A percentile compares a stretch with the other conserved stretches of the same genome.
phyloP scores from a whole-genome alignment of 2,113 vertebrate genomes.

The Oryzias celebensis region DNA sequence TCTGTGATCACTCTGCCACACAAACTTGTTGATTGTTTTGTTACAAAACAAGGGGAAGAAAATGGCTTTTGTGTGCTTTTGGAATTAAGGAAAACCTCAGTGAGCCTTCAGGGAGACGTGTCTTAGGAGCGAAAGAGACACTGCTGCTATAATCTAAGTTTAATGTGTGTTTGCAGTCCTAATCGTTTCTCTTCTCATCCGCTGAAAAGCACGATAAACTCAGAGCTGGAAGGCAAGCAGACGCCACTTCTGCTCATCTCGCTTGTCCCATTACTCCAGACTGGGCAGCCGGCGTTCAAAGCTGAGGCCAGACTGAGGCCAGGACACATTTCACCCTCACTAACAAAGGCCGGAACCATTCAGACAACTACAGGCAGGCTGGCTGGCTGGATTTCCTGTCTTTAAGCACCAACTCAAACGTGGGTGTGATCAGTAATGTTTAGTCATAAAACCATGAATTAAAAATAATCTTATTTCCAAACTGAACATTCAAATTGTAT shows the following conservation, averaged over 20 bases:
- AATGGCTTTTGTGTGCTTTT: slow-evolving; percentile 55
- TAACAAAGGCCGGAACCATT: slow-evolving; percentile 25
- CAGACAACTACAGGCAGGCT: neutral
- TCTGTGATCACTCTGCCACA: slow-evolving; percentile 47
- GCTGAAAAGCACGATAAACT: slow-evolving; percentile 47
- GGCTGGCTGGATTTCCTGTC: too few species aligned
- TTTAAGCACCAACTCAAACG: too few species aligned
- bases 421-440: neutral
- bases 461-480: too few species aligned
- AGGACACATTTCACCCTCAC: slow-evolving; percentile 24
- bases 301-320: slow-evolving; percentile 37
- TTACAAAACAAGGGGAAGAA: slow-evolving; percentile 36
- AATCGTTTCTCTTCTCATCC: slow-evolving; percentile 45
- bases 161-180: slow-evolving; percentile 53
- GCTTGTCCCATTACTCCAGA: slow-evolving; percentile 42
- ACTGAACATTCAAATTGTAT: too few species aligned
- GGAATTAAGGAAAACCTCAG: slow-evolving; percentile 54
- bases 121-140: slow-evolving; percentile 33
- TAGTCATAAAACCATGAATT: neutral
- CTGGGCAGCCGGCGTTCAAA: slow-evolving; percentile 24
- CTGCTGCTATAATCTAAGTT: slow-evolving; percentile 48
- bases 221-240: slow-evolving; percentile 27
- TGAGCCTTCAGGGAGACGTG: slow-evolving; percentile 34
- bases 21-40: slow-evolving; percentile 48
- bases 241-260: slow-evolving; percentile 30